Evolutionary conservation across 1,140 invertebrate species (phyloP), one percentile per base, ranked within the genome.

Genomic region (Sarcophaga peregrina): DNA sequence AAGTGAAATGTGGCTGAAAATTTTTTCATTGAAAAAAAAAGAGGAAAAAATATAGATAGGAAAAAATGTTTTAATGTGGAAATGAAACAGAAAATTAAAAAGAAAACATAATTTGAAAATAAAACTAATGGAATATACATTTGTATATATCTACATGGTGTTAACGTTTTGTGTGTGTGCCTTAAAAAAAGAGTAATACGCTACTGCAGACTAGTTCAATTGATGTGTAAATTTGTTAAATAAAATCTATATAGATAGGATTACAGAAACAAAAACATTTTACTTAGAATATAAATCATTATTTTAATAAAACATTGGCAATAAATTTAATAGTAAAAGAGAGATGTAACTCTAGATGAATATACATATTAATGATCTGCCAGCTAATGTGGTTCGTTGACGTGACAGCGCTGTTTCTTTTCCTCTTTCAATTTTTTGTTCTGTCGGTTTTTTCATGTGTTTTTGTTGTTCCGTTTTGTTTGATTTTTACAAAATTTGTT

Each of bases 391-490:
- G 25, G 25, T 10, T 50, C 47, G 9, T 25, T 52, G 48, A 52
- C 75, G 75, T 25, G 17, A 47, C 47, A 78, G 47, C 50, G 75
- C 15, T 48, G 75, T 78, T 78, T 78, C 50, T 11, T 78, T 78
- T 47, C 50, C 50, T 78, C 50, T 11, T 78, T 78, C 5, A 25
- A 25, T 52, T 76, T 76, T 46, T 76, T 52, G 47, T 20, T 78
- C 17, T 47, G n/a, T 78, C 75, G 47, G 75, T 78, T 50, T 78
- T 48, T 76, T 17, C 47, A 25, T 20, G 47, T 78, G 75, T 78
- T 78, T 78, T 78, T 78, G 75, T 78, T 78, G 75, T 78, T 78
- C 47, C 11, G 47, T 78, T 78, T 78, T 78, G 47, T 78, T 78
- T 50, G 75, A 78, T 17, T 50, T 78, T 78, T 78, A n/a, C 25